Evolutionary conservation across 2,888 invertebrate species (phyloP).

Genomic region (Drosophila nigricruria): DNA sequence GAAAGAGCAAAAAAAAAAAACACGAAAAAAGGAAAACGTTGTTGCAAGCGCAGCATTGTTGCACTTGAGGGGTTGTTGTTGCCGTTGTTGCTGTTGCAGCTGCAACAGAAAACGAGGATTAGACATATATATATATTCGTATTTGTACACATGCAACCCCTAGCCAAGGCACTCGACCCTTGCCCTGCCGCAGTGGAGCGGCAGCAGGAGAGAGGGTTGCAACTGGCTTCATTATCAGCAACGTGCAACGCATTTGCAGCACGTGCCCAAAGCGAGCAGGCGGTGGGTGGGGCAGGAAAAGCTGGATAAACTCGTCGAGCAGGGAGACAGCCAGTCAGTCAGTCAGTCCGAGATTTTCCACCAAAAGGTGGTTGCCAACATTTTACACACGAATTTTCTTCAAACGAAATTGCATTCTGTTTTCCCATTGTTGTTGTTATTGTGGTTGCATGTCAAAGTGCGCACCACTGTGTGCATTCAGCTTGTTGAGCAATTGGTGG

Average conservation of each 20-base stretch:
- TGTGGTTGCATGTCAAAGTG: slow-evolving; percentile 63
- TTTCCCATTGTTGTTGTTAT: slow-evolving; percentile 34
- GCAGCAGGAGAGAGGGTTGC: slow-evolving; percentile 51
- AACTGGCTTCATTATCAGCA: slow-evolving; percentile 71
- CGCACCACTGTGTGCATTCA: slow-evolving; percentile 51
- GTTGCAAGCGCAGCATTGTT: slow-evolving; percentile 59
- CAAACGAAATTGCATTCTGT: slow-evolving; percentile 61
- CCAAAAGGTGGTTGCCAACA: slow-evolving; percentile 64
- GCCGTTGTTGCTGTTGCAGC: slow-evolving; percentile 56
- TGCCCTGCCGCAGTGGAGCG: slow-evolving; percentile 13
- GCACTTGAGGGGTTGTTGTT: slow-evolving; percentile 40
- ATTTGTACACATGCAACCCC: slow-evolving; percentile 32
- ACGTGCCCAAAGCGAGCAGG: slow-evolving; percentile 56
- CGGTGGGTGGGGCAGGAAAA: slow-evolving; percentile 7
- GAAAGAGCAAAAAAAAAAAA: slow-evolving; percentile 18
- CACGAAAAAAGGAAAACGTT: slow-evolving; percentile 10
- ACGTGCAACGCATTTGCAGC: slow-evolving; percentile 58
- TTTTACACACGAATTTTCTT: slow-evolving; percentile 59
- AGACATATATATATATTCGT: slow-evolving; percentile 17
- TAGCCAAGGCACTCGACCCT: slow-evolving; percentile 48
- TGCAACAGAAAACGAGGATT: slow-evolving; percentile 56
- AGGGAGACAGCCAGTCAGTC: slow-evolving; percentile 5
- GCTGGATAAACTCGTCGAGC: slow-evolving; percentile 2
- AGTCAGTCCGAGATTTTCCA: slow-evolving; percentile 63
- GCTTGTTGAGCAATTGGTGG: slow-evolving; percentile 53